Base-by-base conservation (phyloP, 2,888 invertebrate species). In the Proisotoma minuta region DNA sequence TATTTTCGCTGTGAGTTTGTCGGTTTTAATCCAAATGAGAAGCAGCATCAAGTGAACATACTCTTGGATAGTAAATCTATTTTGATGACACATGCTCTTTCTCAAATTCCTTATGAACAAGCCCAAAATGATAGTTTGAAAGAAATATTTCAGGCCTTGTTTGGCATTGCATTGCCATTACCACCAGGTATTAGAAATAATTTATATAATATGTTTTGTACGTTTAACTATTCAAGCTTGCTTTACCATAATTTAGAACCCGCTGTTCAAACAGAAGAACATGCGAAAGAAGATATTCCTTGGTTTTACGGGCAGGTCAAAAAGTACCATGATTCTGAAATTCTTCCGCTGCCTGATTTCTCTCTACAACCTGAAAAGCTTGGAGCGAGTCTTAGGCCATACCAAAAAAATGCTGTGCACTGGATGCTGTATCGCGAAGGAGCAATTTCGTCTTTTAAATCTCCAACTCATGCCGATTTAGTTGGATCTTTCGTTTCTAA, bases 391-490 rank as follows among this genome's bases (percentile, higher is more conserved):
- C 77, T 88, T 15, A 77, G 87, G 57, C 80, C 80, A 1, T 89
- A 88, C 75, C 89, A 89, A 76, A 75, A 78, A 63, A 77, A 81
- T 51, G 86, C 86, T 26, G 84, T 88, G 0, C 75, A 77, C 39
- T 89, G 89, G 89, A 85, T 89, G 84, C 71, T 87, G 1, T 70
- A 78, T 10, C 79, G 82, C 57, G 88, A 89, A 77, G 74, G 74
- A 39, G 66, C 39, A 20, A 63, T 40, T 12, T 43, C 61, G 10
- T 54, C 58, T 15, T n/a, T n/a, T 3, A 18, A 56, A 12, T 39
- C 40, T 18, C 49, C 15, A 48, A 24, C 60, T 12, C n/a, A 43
- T 48, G 27, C 54, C 20, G 28, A 61, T 40, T 40, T 67, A 4
- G 59, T 57, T 3, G 47, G 54, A 24, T 22, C 40, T 2, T 69